These are phyloP conservation scores for Mohoua ochrocephala DNA, from an alignment of 2,113 vertebrate genomes.

Conservation along the genomic window DNA sequence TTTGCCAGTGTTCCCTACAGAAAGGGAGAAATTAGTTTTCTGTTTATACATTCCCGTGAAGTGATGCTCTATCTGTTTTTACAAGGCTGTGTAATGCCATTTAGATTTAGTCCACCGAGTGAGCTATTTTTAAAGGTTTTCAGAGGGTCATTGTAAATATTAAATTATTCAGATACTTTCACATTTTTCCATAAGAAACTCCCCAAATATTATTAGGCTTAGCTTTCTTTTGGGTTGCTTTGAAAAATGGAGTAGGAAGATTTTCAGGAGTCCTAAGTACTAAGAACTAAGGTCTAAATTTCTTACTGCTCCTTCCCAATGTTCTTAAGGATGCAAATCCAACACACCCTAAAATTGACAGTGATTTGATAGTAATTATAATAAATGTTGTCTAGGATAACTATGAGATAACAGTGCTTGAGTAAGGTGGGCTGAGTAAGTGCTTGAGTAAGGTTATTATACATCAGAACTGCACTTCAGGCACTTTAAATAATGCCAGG, in stretches of 20 bases:
- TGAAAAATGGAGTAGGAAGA: neutral
- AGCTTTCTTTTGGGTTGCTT: neutral
- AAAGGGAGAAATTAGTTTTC: neutral
- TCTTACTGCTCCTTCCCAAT: neutral
- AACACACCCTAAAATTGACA: neutral
- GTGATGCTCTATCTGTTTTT: neutral
- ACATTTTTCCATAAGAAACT: neutral
- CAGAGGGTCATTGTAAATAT: neutral
- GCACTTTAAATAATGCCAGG: neutral
- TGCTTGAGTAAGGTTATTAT: neutral
- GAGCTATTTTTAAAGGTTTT: constrained; percentile 2
- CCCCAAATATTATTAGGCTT: neutral
- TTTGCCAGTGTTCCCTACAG: neutral
- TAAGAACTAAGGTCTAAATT: neutral
- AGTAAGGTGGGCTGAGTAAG: neutral
- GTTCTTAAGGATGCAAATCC: neutral
- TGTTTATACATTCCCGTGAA: neutral
- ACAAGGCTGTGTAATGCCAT: neutral
- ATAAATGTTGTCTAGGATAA: neutral
- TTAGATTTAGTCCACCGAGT: neutral
- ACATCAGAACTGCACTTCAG: neutral
- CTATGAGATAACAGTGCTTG: neutral
- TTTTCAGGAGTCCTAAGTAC: neutral
- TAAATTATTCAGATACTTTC: neutral
- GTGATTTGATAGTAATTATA: neutral